Evolutionary conservation across 2,797 vertebrate species (phyloP).

Genomic region (Sebastes nivosus): DNA sequence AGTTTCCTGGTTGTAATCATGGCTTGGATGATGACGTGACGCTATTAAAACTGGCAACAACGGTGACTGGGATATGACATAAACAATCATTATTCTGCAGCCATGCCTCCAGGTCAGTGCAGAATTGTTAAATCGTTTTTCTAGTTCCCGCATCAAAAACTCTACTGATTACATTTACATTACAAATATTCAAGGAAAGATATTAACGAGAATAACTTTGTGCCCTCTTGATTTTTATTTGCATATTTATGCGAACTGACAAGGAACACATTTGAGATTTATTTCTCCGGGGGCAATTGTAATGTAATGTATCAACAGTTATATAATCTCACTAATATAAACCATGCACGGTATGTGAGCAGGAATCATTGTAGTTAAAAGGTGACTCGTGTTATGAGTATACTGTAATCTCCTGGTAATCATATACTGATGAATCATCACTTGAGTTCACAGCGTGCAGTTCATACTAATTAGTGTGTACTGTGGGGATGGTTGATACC

Average conservation of each 20-base stretch:
- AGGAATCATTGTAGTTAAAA: slow-evolving; percentile 15
- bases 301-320: background rate
- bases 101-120: background rate
- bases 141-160: background rate
- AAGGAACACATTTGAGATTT: background rate
- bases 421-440: slow-evolving; percentile 15
- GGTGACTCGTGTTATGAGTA: slow-evolving; percentile 9
- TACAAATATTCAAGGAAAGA: background rate
- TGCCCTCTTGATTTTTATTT: background rate
- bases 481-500: background rate
- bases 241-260: background rate
- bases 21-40: background rate
- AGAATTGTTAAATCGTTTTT: background rate
- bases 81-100: background rate
- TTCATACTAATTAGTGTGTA: background rate
- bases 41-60: background rate
- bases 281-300: background rate
- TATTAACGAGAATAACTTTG: background rate
- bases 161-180: background rate
- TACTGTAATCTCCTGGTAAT: slow-evolving; percentile 11
- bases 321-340: background rate
- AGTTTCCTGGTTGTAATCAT: background rate
- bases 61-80: background rate
- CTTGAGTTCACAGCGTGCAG: background rate
- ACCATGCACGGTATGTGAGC: background rate